Evolutionary conservation across 2,113 vertebrate genomes (phyloP), one percentile per base, ranked within the genome.

Genomic region (Centropus unirufus): DNA sequence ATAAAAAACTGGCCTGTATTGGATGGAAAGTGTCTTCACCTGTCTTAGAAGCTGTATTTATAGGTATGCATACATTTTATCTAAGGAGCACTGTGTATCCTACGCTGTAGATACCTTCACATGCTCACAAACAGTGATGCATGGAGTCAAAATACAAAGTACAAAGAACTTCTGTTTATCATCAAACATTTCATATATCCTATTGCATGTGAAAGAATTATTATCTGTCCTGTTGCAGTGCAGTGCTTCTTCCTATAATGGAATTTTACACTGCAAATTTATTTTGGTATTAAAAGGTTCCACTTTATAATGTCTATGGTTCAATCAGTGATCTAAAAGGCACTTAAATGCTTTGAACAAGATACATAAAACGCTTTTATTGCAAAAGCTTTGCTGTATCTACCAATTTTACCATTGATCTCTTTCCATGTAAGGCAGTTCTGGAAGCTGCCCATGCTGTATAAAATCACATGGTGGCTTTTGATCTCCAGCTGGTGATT

Each of bases 261-360:
- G 97, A 97, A 98, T 98, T 97, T 98, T 97, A 96, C 96, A 97
- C 96, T 96, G 96, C 90, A 97, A 98, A 96, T 97, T 97, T 98
- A 97, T 98, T 98, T 98, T 97, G 88, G 97, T 98, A 98, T 98
- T 98, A 98, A 98, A 98, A 98, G 96, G 96, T 97, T 98, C 98
- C 97, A 98, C 98, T 98, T 98, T 98, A 97, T 98, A 98, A 98
- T 96, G 97, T 97, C 97, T 94, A 89, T 85, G 95, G 97, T 98
- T 98, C 97, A 98, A 97, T 98, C 98, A 97, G 96, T 97, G 98
- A 98, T 98, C 98, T 98, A 98, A 98, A 98, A 98, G 97, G 97
- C 97, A 98, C 98, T 98, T 98, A 98, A 98, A 98, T 32, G 96
- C 97, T 98, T 98, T 98, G 98, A 98, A 98, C 97, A 97, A 97